These are phyloP conservation scores for Poicephalus meyeri DNA, from an alignment of 2,113 vertebrate genomes.

Conservation along the genomic window DNA sequence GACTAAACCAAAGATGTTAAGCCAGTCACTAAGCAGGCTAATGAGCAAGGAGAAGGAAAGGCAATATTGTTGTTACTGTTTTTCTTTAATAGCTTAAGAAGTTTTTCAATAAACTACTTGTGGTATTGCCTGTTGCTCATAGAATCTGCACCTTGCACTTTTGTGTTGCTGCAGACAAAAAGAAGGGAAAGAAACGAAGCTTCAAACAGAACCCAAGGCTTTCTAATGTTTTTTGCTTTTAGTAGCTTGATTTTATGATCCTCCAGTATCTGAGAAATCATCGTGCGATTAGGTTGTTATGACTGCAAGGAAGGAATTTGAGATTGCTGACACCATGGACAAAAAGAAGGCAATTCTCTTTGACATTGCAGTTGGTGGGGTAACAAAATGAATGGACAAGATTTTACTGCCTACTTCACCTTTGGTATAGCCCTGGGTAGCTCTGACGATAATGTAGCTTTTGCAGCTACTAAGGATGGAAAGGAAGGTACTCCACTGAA, in stretches of 20 bases:
- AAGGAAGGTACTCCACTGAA: not conserved
- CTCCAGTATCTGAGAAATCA: not conserved
- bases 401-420: not conserved
- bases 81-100: not conserved
- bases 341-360: not conserved
- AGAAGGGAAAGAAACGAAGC: not conserved
- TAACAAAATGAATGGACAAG: not conserved
- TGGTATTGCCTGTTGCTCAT: not conserved
- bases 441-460: not conserved
- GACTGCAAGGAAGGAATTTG: not conserved
- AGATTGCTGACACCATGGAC: not conserved
- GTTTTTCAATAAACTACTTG: not conserved
- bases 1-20: not conserved
- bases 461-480: not conserved
- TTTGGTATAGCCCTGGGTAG: not conserved
- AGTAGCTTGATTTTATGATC: not conserved
- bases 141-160: not conserved
- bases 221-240: not conserved
- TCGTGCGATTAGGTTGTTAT: not conserved
- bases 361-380: not conserved
- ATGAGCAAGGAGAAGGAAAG: not conserved
- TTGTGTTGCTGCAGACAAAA: not conserved
- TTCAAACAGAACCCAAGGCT: not conserved
- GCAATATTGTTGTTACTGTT: not conserved
- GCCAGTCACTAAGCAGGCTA: not conserved